phyloP scores from a whole-genome alignment of 2,888 invertebrate genomes.

The Leistus spinibarbis region DNA sequence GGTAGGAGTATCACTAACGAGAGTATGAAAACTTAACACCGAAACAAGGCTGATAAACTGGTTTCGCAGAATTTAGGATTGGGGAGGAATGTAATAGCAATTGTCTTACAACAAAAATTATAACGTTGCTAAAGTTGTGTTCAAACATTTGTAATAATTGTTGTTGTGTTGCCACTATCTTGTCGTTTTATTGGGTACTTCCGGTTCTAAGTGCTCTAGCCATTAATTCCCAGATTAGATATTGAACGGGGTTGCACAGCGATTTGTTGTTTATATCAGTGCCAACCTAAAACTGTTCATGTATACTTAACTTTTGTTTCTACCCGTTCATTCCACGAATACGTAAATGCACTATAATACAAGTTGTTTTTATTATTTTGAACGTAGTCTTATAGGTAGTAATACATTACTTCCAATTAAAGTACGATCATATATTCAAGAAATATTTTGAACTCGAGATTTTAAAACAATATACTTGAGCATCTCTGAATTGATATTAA shows the following conservation, averaged over 20 bases:
- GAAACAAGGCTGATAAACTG: background rate
- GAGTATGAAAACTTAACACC: background rate
- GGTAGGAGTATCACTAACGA: background rate
- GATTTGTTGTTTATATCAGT: background rate
- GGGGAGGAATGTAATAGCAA: background rate
- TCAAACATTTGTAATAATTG: background rate
- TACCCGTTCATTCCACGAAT: too few species aligned
- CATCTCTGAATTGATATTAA: too few species aligned
- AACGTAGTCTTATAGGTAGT: too few species aligned
- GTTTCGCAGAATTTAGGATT: background rate
- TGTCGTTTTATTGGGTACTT: background rate
- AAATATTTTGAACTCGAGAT: too few species aligned
- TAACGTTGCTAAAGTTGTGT: background rate
- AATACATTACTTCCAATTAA: too few species aligned
- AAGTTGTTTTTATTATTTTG: too few species aligned
- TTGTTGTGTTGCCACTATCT: background rate
- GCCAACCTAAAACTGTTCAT: background rate
- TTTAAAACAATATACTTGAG: too few species aligned
- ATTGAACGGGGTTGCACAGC: background rate
- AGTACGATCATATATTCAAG: too few species aligned
- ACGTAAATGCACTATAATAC: too few species aligned
- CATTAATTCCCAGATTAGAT: background rate
- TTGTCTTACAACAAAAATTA: background rate
- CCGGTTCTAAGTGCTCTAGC: background rate
- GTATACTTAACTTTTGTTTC: background rate